These are phyloP conservation scores for Latrodectus elegans DNA, from an alignment of 2,888 invertebrate species.

Conservation along the genomic window DNA sequence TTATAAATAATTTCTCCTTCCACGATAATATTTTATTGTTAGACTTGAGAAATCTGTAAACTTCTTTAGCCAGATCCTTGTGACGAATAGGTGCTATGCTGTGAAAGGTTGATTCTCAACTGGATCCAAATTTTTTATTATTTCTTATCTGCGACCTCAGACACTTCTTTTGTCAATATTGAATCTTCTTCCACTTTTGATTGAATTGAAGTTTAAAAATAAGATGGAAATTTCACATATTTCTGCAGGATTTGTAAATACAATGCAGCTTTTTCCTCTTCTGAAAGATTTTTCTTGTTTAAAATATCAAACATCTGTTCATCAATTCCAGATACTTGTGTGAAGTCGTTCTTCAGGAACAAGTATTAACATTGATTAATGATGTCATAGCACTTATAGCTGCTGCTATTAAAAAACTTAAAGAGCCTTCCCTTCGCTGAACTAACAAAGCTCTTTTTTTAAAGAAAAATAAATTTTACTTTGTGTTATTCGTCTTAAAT, in stretches of 20 bases:
- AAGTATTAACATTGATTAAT: not conserved
- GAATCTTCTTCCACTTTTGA: not conserved
- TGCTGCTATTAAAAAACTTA: conserved; percentile 29
- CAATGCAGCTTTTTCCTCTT: not conserved
- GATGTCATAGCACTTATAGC: not conserved
- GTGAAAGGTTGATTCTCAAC: not conserved
- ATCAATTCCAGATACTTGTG: not conserved
- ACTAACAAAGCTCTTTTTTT: conserved; percentile 34
- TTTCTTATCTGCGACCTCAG: not conserved
- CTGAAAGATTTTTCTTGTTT: not conserved
- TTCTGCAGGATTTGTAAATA: not conserved
- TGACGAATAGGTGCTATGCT: not conserved
- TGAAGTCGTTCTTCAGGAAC: not conserved
- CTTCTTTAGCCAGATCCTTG: not conserved
- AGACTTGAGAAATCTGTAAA: not conserved
- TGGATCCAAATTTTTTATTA: not conserved
- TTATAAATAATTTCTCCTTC: not conserved
- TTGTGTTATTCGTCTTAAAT: too few relatives aligned
- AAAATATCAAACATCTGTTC: not conserved
- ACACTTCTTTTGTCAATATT: not conserved
- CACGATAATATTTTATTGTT: not conserved
- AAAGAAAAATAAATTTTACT: too few relatives aligned
- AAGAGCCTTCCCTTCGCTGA: conserved; percentile 22
- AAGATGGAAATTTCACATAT: not conserved
- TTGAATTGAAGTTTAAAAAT: not conserved